Evolutionary conservation across 2,797 vertebrate genomes (phyloP).

Genomic region (Schizopygopsis pylzovi): DNA sequence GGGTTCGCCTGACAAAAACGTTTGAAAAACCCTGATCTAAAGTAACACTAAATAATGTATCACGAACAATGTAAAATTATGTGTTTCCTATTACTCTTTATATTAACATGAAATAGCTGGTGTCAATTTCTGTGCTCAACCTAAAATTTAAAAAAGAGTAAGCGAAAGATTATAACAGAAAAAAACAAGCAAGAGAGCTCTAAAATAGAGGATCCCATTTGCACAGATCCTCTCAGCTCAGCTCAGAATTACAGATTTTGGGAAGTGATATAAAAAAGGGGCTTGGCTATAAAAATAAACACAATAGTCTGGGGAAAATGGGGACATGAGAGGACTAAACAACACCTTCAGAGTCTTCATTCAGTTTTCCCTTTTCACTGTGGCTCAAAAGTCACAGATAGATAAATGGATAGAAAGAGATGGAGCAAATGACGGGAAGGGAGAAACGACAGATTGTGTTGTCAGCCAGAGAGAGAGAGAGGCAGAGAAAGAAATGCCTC

Average conservation of each 20-base stretch:
- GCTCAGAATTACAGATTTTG: constrained; percentile 32
- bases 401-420: constrained; percentile 27
- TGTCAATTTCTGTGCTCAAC: constrained; percentile 46
- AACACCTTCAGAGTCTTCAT: constrained; percentile 24
- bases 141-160: constrained; percentile 36
- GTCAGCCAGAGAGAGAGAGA: constrained; percentile 2
- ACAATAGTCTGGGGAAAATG: constrained; percentile 29
- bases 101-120: constrained; percentile 29
- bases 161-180: constrained; percentile 2
- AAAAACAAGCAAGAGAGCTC: not conserved
- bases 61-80: not conserved
- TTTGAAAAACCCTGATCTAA: too few relatives aligned
- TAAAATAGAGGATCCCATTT: constrained; percentile 8
- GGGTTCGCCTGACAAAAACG: too few relatives aligned
- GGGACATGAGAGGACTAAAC: constrained; percentile 27
- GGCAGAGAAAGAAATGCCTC: constrained; percentile 29
- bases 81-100: not conserved
- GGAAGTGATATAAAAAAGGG: constrained; percentile 32
- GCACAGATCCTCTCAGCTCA: not conserved
- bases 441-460: constrained; percentile 4
- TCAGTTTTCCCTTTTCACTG: constrained; percentile 18
- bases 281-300: constrained; percentile 18
- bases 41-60: not conserved
- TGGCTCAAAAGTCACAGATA: constrained; percentile 22
- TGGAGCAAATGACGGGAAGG: constrained; percentile 32